Evolutionary conservation across 2,797 vertebrate species (phyloP).

Genomic region (Odontamblyopus lacepedii): DNA sequence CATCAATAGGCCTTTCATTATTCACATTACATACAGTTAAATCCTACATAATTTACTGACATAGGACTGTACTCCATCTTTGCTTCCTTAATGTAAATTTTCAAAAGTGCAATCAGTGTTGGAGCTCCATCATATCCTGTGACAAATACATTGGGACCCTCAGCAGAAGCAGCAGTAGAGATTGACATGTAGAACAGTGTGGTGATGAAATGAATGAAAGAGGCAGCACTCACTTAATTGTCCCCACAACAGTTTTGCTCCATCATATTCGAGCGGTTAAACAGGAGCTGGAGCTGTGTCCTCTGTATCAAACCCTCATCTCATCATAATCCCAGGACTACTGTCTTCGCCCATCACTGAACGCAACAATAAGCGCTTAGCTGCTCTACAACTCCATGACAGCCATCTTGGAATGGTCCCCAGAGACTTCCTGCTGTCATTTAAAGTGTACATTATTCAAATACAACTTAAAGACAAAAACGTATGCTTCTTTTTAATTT

Average conservation of each 20-base stretch:
- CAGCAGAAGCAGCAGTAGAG: slow-evolving; percentile 15
- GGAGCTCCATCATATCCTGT: slow-evolving; percentile 51
- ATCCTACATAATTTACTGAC: background rate
- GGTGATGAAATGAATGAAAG: slow-evolving; percentile 64
- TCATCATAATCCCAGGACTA: slow-evolving; percentile 59
- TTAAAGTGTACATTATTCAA: slow-evolving; percentile 62
- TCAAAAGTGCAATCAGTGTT: slow-evolving; percentile 48
- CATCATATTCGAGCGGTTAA: slow-evolving; percentile 67
- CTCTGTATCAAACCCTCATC: slow-evolving; percentile 58
- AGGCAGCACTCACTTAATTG: slow-evolving; percentile 69
- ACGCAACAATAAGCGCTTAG: slow-evolving; percentile 57
- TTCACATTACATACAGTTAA: background rate
- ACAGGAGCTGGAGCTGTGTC: slow-evolving; percentile 55
- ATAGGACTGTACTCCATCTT: background rate
- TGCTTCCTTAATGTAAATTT: slow-evolving; percentile 48
- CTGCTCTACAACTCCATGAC: slow-evolving; percentile 49
- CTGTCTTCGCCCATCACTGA: slow-evolving; percentile 61
- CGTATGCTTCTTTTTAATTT: slow-evolving; percentile 62
- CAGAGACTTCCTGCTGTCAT: slow-evolving; percentile 55
- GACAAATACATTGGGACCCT: slow-evolving; percentile 66
- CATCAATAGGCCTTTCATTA: background rate
- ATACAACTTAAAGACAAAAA: slow-evolving; percentile 59
- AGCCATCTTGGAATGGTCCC: slow-evolving; percentile 52
- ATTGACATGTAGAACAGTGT: slow-evolving; percentile 65
- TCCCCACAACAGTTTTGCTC: slow-evolving; percentile 64